Base-by-base conservation (phyloP, 2,113 vertebrate genomes). In the Boleophthalmus pectinirostris region DNA sequence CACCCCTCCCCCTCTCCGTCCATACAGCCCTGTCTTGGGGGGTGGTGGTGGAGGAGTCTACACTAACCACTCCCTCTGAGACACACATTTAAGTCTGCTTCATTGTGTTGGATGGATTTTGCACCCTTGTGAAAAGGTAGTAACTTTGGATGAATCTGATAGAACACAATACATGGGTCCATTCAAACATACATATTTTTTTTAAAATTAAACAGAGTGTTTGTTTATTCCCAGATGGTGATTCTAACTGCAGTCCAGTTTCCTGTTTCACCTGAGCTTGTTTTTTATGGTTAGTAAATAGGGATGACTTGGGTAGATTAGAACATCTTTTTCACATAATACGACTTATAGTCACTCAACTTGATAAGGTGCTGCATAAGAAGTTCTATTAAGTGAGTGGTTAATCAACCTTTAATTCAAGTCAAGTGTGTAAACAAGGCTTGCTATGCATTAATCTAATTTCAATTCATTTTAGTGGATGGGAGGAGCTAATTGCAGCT, bases 61-160 rank as follows among this genome's bases (percentile, higher is more conserved):
- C n/a, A n/a, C 78, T 54, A 61, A 77, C 63, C 25, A 2, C 11
- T 51, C 64, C 45, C 29, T 29, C 29, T 4, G 2, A 29, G 2
- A 46, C 13, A 15, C 68, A 54, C 29, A 29, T 29, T 80, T 82
- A 70, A 61, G 69, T 60, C 21, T 76, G 72, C 79, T 29, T 33
- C 74, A 82, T 82, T 81, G 68, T 67, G 23, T 77, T 77, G 80
- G 76, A 73, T 80, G 61, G 73, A 65, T 21, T 54, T 54, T n/a
- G 51, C 20, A 54, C 47, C 47, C 18, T 18, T 51, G 47, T 51
- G 16, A 18, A 20, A 51, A 51, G 5, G 56, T 23, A 20, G 23
- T 24, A 24, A 13, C 10, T 25, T 25, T 58, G 23, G 23, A 58
- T 25, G 23, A 24, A 14, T 57, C 11, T 23, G 10, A 57, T 23